Conservation (phyloP, 2,888 invertebrate species). For the Rhagonycha lutea region DNA sequence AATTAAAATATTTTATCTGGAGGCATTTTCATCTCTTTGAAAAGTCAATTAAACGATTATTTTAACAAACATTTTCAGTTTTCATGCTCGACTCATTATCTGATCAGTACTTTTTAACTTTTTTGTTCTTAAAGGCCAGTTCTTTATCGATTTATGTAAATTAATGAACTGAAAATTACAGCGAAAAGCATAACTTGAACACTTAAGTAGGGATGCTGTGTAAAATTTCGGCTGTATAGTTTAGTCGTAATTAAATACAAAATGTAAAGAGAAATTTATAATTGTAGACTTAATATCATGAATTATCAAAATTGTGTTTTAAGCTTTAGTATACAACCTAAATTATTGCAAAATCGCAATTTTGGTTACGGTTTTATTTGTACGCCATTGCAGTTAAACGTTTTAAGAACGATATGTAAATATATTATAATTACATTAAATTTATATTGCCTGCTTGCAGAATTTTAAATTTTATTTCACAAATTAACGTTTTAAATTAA, state of each 20-base stretch:
- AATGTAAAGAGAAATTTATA: conserved; percentile 5
- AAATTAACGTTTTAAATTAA: not conserved
- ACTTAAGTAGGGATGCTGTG: conserved; percentile 8
- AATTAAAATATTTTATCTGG: not conserved
- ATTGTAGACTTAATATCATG: not conserved
- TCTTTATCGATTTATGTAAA: conserved; percentile 21
- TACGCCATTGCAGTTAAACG: not conserved
- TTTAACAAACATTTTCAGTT: conserved; percentile 11
- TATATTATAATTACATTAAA: not conserved
- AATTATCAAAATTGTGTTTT: conserved; percentile 2
- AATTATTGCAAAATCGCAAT: not conserved
- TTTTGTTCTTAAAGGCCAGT: conserved; percentile 1
- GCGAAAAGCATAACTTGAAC: conserved; percentile 21
- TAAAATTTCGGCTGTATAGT: conserved; percentile 4
- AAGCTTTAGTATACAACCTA: not conserved
- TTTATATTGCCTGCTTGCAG: not conserved
- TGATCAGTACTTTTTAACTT: conserved; percentile 13
- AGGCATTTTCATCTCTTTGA: not conserved
- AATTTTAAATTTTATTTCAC: not conserved
- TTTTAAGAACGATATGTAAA: not conserved
- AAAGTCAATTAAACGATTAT: conserved; percentile 5
- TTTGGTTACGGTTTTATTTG: not conserved
- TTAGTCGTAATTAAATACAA: conserved; percentile 4
- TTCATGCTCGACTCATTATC: conserved; percentile 8
- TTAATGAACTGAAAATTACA: conserved; percentile 25